Evolutionary conservation across 2,797 vertebrate species (phyloP), one percentile per base, ranked within the genome.

Genomic region (Sebastes hubbsi): DNA sequence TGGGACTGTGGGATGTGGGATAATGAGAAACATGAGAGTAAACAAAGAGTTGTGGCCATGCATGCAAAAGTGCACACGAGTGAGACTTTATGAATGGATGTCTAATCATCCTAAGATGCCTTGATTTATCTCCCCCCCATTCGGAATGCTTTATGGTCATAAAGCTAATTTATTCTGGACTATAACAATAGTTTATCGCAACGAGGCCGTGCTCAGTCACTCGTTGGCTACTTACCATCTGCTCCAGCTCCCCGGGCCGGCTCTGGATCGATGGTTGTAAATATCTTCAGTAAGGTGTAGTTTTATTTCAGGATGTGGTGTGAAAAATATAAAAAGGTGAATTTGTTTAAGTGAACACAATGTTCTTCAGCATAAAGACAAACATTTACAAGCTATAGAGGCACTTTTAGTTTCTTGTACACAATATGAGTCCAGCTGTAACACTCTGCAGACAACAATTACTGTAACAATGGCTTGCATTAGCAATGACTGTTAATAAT

Each of bases 151-250:
- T 94, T 86, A 92, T 88, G 81, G 80, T 80, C 82, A 91, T 91
- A 83, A 90, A 87, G 25, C 60, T 92, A 77, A 93, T 95, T 92
- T 91, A 89, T 91, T 83, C 83, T 30, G 68, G 82, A 91, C 87
- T 77, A 88, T 95, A 91, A 94, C 87, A 88, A 84, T 92, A 87
- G 86, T 94, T 95, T 91, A 94, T 88, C 63, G 66, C 84, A 81
- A 74, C 49, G 36, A 87, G 81, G 59, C 75, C 77, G 85, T 70
- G 87, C 87, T 92, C 81, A 91, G 80, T 80, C 88, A 87, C 70
- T 92, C 29, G 69, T 62, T 90, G 86, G 85, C 86, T 90, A 85
- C 88, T 82, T 74, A 87, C 88, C 92, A 93, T 90, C 93, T 93
- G 89, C 87, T 92, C 11, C 65, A 66, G 63, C 75, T 85, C 81